phyloP scores from a whole-genome alignment of 1,140 invertebrate species.

The Heliconius himera region DNA sequence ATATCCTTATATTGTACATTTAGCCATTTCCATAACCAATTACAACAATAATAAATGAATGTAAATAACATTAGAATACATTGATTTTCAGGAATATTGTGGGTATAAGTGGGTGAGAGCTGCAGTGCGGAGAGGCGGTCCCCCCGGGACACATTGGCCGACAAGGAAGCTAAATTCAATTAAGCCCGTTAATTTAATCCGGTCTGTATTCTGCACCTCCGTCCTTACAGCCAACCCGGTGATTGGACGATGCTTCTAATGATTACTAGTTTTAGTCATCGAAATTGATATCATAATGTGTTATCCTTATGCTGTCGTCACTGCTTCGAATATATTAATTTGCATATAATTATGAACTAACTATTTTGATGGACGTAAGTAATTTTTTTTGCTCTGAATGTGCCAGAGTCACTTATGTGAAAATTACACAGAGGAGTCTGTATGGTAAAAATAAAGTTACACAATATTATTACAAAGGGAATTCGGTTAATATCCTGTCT shows the following conservation, averaged over 20 bases:
- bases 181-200: constrained; percentile 80
- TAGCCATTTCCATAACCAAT: neutral
- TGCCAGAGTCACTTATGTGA: neutral
- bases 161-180: constrained; percentile 79
- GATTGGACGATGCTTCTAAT: constrained; percentile 61
- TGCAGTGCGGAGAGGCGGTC: constrained; percentile 36
- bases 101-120: constrained; percentile 40
- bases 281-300: constrained; percentile 11
- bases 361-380: no score
- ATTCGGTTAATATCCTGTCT: no score
- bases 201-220: constrained; percentile 58
- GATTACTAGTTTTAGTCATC: constrained; percentile 38
- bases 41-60: neutral
- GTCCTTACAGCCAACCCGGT: constrained; percentile 45
- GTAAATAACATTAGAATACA: constrained; percentile 9
- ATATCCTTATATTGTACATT: neutral
- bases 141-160: constrained; percentile 68
- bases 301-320: neutral
- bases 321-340: no score
- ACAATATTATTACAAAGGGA: no score
- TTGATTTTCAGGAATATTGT: constrained; percentile 14
- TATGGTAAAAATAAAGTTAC: no score
- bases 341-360: no score
- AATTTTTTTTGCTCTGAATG: neutral
- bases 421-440: neutral